phyloP scores from a whole-genome alignment of 2,113 vertebrate genomes.

The Hippopotamus amphibius region DNA sequence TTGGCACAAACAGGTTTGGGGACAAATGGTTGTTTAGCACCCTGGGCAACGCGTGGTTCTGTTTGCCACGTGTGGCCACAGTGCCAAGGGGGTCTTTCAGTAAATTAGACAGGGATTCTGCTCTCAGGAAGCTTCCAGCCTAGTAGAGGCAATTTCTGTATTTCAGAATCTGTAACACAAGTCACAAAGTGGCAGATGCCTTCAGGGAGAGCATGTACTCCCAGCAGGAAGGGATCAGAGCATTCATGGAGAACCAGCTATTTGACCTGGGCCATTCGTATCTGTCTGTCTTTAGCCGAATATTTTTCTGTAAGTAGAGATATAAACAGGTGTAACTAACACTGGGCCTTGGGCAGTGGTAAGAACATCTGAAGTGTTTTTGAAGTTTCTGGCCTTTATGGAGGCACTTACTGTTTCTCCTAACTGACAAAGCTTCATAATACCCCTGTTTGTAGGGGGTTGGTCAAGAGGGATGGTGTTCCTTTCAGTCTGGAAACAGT shows the following conservation, averaged over 20 bases:
- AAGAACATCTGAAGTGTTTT: neutral
- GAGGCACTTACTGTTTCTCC: neutral
- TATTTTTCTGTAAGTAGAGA: neutral
- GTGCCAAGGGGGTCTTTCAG: neutral
- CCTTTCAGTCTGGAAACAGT: neutral
- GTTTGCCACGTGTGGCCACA: neutral
- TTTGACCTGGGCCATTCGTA: neutral
- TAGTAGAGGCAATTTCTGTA: neutral
- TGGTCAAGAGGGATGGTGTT: neutral
- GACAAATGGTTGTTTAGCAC: neutral
- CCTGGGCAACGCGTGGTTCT: neutral
- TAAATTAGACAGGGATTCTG: neutral
- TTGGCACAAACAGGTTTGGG: neutral
- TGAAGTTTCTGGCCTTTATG: neutral
- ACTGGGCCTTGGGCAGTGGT: neutral
- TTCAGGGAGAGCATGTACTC: neutral
- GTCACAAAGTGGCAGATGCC: neutral
- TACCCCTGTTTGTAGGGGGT: neutral
- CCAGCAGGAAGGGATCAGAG: neutral
- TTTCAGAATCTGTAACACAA: neutral
- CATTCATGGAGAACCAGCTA: neutral
- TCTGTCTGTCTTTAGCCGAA: neutral
- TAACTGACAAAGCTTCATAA: neutral
- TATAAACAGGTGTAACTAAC: neutral
- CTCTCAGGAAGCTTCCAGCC: neutral